Evolutionary conservation across 35 echinoderm and acorn worm genomes (phyloP).

Genomic region (Chiridota heheva): DNA sequence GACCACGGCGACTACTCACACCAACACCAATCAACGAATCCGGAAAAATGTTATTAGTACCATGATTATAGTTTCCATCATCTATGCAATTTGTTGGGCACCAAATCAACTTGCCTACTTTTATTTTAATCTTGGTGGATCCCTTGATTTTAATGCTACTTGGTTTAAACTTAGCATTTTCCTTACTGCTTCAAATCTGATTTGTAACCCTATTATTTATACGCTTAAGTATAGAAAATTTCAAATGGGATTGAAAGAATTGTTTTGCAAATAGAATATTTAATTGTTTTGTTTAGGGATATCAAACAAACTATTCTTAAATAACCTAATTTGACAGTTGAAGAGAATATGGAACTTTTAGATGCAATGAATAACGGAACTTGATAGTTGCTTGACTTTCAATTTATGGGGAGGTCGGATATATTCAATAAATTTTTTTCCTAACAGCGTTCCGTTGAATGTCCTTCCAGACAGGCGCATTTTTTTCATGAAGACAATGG

Average conservation of each 20-base stretch:
- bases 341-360: too few species aligned
- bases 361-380: too few species aligned
- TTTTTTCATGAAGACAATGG: too few species aligned
- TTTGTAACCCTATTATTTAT: conserved; percentile 42
- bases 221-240: conserved; percentile 47
- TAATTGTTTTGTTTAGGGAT: too few species aligned
- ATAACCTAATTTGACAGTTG: too few species aligned
- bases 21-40: background rate
- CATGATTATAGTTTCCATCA: conserved; percentile 19
- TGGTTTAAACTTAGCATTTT: conserved; percentile 24
- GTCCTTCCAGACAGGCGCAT: too few species aligned
- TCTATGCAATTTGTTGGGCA: conserved; percentile 33
- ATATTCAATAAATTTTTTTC: too few species aligned
- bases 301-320: too few species aligned
- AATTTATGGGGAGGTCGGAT: too few species aligned
- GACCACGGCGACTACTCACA: background rate
- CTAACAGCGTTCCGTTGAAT: too few species aligned
- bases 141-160: background rate
- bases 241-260: conserved; percentile 10
- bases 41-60: conserved; percentile 19
- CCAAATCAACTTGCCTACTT: conserved; percentile 30
- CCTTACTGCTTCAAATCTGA: background rate
- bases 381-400: too few species aligned
- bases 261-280: background rate
- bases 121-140: conserved; percentile 1